Evolutionary conservation across 2,888 invertebrate genomes (phyloP).

Genomic region (Andrena chrysosceles): DNA sequence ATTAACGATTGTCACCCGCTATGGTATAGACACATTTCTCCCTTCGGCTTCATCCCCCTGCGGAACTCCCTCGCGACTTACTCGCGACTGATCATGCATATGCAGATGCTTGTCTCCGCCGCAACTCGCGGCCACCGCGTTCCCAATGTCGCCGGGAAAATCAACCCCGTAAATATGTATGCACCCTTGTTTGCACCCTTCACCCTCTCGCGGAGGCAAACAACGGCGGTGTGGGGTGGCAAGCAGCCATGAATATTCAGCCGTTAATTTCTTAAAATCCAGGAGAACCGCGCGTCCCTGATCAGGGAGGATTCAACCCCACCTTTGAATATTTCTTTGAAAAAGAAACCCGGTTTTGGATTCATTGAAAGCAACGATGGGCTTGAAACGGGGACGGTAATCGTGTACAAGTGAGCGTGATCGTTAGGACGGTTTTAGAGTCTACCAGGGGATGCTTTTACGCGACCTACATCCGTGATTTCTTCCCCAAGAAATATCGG

Average conservation of each 20-base stretch:
- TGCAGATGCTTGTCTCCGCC: constrained; percentile 36
- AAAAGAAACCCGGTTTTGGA: background rate
- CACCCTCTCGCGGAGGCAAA: constrained; percentile 9
- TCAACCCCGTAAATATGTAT: constrained; percentile 40
- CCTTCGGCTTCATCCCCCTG: background rate
- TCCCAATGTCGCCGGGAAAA: constrained; percentile 25
- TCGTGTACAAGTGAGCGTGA: no score
- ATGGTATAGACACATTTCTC: background rate
- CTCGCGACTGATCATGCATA: constrained; percentile 27
- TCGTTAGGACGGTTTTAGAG: no score
- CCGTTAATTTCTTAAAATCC: constrained; percentile 18
- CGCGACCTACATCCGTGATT: background rate
- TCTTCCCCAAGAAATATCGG: constrained; percentile 14
- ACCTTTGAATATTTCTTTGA: background rate
- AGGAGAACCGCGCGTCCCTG: background rate
- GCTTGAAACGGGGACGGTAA: no score
- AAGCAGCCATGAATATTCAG: constrained; percentile 45
- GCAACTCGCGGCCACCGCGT: constrained; percentile 7
- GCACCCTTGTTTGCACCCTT: constrained; percentile 14
- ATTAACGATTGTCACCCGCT: no score
- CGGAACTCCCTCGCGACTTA: background rate
- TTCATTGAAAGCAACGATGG: no score
- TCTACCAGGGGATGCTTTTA: background rate
- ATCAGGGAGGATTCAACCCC: background rate
- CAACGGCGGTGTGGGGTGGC: background rate